Evolutionary conservation across 2,888 invertebrate species (phyloP).

Genomic region (Lumbricus terrestris): DNA sequence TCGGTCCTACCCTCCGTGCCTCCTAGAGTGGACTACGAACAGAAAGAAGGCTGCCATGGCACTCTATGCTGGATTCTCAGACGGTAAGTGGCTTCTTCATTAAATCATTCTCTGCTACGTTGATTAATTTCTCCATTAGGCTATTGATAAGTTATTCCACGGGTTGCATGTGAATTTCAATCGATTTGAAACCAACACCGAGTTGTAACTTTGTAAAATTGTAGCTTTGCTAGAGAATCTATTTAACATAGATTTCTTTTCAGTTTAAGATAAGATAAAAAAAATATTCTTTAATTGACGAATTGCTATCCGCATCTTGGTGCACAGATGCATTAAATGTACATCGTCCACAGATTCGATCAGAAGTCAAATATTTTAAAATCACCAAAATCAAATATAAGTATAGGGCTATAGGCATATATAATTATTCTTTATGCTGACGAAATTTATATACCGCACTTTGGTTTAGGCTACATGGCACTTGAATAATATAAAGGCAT

Average conservation of each 20-base stretch:
- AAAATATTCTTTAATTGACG: too few relatives aligned
- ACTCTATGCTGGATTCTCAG: constrained; percentile 68
- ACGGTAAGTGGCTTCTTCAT: constrained; percentile 59
- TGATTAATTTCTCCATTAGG: not conserved
- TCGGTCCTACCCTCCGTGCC: constrained; percentile 74
- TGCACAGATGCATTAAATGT: too few relatives aligned
- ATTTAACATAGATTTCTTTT: not conserved
- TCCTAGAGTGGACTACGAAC: constrained; percentile 79
- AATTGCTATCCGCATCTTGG: too few relatives aligned
- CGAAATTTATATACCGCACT: too few relatives aligned
- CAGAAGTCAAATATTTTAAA: too few relatives aligned
- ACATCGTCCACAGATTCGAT: too few relatives aligned
- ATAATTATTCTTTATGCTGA: too few relatives aligned
- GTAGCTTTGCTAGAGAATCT: not conserved
- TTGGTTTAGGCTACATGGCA: too few relatives aligned
- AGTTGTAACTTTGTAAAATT: not conserved
- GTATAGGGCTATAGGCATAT: too few relatives aligned
- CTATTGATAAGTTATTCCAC: not conserved
- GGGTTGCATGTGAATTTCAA: not conserved
- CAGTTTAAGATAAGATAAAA: too few relatives aligned
- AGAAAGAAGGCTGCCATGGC: constrained; percentile 77
- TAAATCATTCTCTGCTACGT: not conserved
- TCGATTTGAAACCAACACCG: not conserved
- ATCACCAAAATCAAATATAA: too few relatives aligned
- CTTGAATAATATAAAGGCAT: too few relatives aligned